Base-by-base conservation (phyloP, 2,797 vertebrate species). In the Helicolenus hilgendorfi region DNA sequence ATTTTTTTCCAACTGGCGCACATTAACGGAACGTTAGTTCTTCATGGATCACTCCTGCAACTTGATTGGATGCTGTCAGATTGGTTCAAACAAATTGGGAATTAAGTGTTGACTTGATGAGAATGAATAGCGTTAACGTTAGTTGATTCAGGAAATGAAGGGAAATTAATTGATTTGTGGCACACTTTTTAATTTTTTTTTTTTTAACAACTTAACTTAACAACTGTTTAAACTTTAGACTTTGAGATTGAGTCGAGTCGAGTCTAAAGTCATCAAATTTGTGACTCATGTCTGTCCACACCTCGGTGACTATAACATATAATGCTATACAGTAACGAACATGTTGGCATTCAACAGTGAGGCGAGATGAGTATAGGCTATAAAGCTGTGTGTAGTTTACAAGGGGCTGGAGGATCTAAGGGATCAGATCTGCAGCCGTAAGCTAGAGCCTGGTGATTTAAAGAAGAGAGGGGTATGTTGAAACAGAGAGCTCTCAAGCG, bases 361-460 rank as follows among this genome's bases (percentile, higher is more conserved):
- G 22, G 24, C 73, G 29, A 53, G 62, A 81, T 31, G 31, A 22
- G 31, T 18, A 49, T 49, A 22, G 24, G 10, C 71, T 56, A 20
- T 77, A 68, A 5, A 4, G 64, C 71, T 18, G 11, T 11, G 29
- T 77, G 33, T 77, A 26, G 22, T 79, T 81, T 53, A 49, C 33
- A 36, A 67, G 22, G n/a, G 18, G 56, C 41, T 33, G 55, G 55
- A 84, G 53, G 62, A 65, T 83, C 80, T 75, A 59, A 78, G 35
- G 72, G 77, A 79, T 77, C 86, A 86, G 45, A 89, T 63, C 72
- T 75, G 79, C 84, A 85, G 79, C 73, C 53, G 33, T 69, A 76
- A 83, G 76, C 73, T 64, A 77, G 49, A 82, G 75, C 63, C 77
- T 63, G 65, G 58, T 77, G 85, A 86, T 91, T 86, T 91, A 81